Base-by-base conservation (phyloP, 2,797 vertebrate species). In the Pangasius mekongensis region DNA sequence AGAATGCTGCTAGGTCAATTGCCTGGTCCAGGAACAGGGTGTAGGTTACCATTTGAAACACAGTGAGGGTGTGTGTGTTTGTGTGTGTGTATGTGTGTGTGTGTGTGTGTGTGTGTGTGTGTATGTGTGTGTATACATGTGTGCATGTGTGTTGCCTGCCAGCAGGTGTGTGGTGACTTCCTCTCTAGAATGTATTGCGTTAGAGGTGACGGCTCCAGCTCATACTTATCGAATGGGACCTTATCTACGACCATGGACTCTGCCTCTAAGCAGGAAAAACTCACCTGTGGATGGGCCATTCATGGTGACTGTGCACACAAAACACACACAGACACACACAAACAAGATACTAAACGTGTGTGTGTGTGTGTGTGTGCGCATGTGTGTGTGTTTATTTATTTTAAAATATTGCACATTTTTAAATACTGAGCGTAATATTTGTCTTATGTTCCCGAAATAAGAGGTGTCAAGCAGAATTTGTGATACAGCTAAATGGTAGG, bases 191-290 rank as follows among this genome's bases (percentile, higher is more conserved):
- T 97, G 94, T 96, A 98, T 91, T 98, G 98, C 39, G 98, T 99
- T 93, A 99, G 96, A 0, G 98, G 98, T 2, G 98, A 99, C 30
- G 98, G 98, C 94, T 99, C 98, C 92, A 99, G 96, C 92, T 99
- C 98, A 0, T 99, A 99, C 94, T 99, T 99, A 95, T 99, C 98
- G 92, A 99, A 99, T 54, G 98, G 98, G 90, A 99, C 97, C 94
- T 99, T 99, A 94, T 99, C 98, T 60, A 99, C 98, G 87, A 99
- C 97, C 98, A 99, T 99, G 56, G 98, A 98, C 89, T 99, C 98
- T 92, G 97, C 98, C 93, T 99, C 98, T 87, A 96, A 93, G 90
- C 98, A 99, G 49, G 97, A 98, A 94, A 99, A 99, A 83, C 96
- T 97, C 91, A 99, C 98, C 92, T 99, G 92, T 0, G 98, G 98